Conservation (phyloP, 2,113 vertebrate genomes). For the Trogon surrucura region DNA sequence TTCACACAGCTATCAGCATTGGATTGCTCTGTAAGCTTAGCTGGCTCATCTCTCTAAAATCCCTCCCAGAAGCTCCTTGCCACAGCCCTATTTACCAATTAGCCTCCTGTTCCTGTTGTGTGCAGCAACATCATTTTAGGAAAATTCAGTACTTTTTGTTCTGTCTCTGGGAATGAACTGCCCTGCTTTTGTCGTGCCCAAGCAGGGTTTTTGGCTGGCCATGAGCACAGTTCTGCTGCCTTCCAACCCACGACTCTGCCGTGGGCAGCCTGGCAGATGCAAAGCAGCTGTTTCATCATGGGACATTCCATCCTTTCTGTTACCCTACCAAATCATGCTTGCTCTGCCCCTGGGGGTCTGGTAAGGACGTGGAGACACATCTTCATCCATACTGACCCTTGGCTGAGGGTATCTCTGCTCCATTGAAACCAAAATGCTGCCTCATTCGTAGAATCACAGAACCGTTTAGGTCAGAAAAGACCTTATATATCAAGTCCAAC, state of each 20-base stretch:
- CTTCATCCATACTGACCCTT: background rate
- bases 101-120: background rate
- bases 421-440: background rate
- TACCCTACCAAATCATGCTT: background rate
- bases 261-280: background rate
- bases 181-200: background rate
- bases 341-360: background rate
- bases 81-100: background rate
- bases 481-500: too few species aligned
- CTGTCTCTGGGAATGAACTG: background rate
- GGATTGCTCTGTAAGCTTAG: constrained; percentile 34
- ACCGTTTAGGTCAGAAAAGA: too few species aligned
- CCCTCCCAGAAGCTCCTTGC: background rate
- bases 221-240: background rate
- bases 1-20: constrained; percentile 45
- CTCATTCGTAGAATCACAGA: background rate
- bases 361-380: fast-evolving
- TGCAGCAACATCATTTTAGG: background rate
- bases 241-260: background rate
- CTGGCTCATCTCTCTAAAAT: constrained; percentile 44
- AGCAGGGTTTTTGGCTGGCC: background rate
- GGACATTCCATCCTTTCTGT: background rate
- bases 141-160: background rate
- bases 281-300: background rate
- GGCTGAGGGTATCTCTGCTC: background rate